Conservation (phyloP, 92 coral and sea anemone genomes). For the Palythoa grandiflora region DNA sequence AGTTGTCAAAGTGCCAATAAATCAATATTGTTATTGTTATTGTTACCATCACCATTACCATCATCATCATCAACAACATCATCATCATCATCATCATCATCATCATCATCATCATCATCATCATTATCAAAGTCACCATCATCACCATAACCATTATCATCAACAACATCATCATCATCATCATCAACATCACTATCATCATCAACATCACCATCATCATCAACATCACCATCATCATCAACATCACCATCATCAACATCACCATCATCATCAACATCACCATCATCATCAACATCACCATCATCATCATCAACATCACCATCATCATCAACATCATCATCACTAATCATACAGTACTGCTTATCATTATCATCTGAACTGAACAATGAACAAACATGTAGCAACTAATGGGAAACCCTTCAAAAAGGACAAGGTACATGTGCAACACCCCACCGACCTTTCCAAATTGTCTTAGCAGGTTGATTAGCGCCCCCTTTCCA, state of each 20-base stretch:
- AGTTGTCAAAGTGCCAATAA: no score
- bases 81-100: background rate
- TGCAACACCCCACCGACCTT: slow-evolving; percentile 71
- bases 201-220: background rate
- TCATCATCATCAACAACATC: background rate
- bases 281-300: background rate
- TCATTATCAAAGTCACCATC: background rate
- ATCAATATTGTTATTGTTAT: no score
- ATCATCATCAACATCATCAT: background rate
- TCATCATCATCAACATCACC: background rate
- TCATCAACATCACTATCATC: background rate
- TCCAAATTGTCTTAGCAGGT: slow-evolving; percentile 91
- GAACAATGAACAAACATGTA: background rate
- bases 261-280: background rate
- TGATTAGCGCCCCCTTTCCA: slow-evolving; percentile 99
- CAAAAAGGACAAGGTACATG: background rate
- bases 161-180: background rate
- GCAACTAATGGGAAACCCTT: background rate
- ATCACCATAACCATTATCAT: background rate
- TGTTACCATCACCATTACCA: background rate
- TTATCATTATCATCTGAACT: background rate
- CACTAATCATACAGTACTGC: no score
- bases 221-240: background rate
- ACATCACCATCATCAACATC: background rate
- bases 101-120: background rate